These are phyloP conservation scores for Acrossocheilus wenchowensis DNA, from an alignment of 2,797 vertebrate species.

Conservation along the genomic window DNA sequence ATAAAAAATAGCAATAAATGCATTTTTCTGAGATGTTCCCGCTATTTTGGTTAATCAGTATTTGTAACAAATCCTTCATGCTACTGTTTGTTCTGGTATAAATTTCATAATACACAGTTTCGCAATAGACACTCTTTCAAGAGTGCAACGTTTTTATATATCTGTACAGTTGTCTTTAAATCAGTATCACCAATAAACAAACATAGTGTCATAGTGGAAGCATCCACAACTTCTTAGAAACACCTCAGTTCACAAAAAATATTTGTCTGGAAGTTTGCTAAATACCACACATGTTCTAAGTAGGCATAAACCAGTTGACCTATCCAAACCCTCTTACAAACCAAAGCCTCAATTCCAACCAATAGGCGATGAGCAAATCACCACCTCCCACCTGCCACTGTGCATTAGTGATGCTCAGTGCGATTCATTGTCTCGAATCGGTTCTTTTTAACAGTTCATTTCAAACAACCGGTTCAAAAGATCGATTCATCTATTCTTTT, in stretches of 20 bases:
- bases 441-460: slow-evolving; percentile 3
- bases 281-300: neutral
- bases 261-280: neutral
- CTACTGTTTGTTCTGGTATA: neutral
- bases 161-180: neutral
- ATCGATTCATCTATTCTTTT: neutral
- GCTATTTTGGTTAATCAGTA: neutral
- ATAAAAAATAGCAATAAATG: neutral
- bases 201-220: neutral
- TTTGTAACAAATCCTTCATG: neutral
- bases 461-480: neutral
- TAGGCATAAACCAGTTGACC: neutral
- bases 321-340: neutral
- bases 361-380: slow-evolving; percentile 27
- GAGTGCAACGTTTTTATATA: neutral
- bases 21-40: neutral
- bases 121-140: neutral
- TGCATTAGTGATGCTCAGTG: neutral
- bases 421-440: neutral
- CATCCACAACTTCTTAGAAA: slow-evolving; percentile 7
- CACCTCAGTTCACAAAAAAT: neutral
- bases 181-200: neutral
- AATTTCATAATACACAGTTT: slow-evolving; percentile 9
- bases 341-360: slow-evolving; percentile 15
- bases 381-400: slow-evolving; percentile 25